A percentile compares a stretch with the other conserved stretches of the same genome.
These are phyloP conservation scores for Cistogaster globosa DNA, from an alignment of 2,888 invertebrate genomes.

Conservation along the genomic window DNA sequence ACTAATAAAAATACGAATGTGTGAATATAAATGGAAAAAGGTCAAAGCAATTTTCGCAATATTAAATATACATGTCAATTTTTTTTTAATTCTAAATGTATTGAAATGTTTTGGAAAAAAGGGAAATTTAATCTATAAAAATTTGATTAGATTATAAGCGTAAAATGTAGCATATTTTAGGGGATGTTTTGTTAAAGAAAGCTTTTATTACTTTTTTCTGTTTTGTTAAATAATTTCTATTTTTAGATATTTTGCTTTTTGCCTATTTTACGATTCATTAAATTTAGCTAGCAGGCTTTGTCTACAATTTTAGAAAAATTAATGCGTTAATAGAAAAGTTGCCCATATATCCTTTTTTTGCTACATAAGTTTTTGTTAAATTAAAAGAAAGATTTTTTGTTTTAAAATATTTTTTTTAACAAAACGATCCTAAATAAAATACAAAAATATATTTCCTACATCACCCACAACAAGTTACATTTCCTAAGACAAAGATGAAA, in stretches of 20 bases:
- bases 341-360: background rate
- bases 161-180: slow-evolving; percentile 50
- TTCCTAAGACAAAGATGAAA: too few relatives aligned
- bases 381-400: too few relatives aligned
- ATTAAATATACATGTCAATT: slow-evolving; percentile 78
- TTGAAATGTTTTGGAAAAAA: slow-evolving; percentile 5
- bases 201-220: background rate
- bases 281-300: background rate
- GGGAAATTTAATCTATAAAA: background rate
- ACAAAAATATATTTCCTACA: too few relatives aligned
- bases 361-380: too few relatives aligned
- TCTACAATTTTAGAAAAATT: background rate
- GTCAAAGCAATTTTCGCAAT: slow-evolving; percentile 78
- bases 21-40: slow-evolving; percentile 72
- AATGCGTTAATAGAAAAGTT: background rate
- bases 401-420: too few relatives aligned
- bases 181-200: background rate
- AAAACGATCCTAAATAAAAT: too few relatives aligned
- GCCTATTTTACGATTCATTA: background rate
- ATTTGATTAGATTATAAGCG: background rate
- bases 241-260: background rate
- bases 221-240: background rate
- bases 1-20: slow-evolving; percentile 27
- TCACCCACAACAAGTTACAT: too few relatives aligned
- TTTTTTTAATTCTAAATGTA: background rate